phyloP scores from a whole-genome alignment of 2,888 invertebrate species.

The Fragum sueziense region DNA sequence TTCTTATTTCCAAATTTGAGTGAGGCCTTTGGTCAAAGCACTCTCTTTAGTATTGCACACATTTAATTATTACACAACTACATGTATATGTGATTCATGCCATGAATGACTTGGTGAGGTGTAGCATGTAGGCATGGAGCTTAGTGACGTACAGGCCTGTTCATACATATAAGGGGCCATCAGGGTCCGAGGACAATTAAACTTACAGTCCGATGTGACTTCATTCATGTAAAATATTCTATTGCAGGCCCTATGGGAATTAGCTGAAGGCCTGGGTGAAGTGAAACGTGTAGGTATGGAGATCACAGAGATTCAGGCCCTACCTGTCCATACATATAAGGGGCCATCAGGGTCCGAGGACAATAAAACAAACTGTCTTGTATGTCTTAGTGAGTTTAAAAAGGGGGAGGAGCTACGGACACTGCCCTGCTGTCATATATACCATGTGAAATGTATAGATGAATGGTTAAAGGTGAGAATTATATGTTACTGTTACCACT shows the following conservation, averaged over 20 bases:
- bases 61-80: too few species aligned
- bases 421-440: conserved; percentile 69
- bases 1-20: too few species aligned
- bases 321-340: conserved; percentile 62
- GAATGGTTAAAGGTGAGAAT: conserved; percentile 69
- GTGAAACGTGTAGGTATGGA: conserved; percentile 67
- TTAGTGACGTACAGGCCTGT: conserved; percentile 60
- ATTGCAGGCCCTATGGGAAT: conserved; percentile 67
- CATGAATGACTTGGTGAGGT: conserved; percentile 72
- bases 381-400: conserved; percentile 67
- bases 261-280: conserved; percentile 71
- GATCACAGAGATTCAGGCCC: conserved; percentile 55
- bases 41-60: too few species aligned
- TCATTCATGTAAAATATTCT: too few species aligned
- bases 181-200: conserved; percentile 31
- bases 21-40: too few species aligned
- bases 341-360: conserved; percentile 26
- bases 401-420: conserved; percentile 64
- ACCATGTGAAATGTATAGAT: conserved; percentile 69
- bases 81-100: too few species aligned
- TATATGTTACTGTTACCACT: too few species aligned
- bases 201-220: conserved; percentile 70
- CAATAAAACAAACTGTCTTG: conserved; percentile 63
- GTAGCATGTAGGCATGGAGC: conserved; percentile 64
- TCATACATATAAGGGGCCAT: conserved; percentile 50